Evolutionary conservation across 2,888 invertebrate species (phyloP).

Genomic region (Abrostola tripartita): DNA sequence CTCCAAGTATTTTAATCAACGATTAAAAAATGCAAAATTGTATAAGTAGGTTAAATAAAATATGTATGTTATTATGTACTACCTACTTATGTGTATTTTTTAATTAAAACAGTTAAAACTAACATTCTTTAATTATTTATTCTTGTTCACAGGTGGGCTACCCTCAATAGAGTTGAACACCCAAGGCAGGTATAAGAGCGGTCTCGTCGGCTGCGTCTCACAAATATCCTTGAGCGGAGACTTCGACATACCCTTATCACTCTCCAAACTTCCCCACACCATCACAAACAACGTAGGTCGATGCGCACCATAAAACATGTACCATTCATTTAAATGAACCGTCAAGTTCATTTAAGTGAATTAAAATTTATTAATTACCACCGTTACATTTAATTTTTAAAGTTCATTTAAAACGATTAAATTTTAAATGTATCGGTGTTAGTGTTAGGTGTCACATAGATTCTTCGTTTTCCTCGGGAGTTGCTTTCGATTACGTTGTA

Average conservation of each 20-base stretch:
- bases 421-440: constrained; percentile 54
- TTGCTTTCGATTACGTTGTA: constrained; percentile 52
- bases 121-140: constrained; percentile 6
- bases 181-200: constrained; percentile 91
- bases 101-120: neutral
- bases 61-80: too few species aligned
- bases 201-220: constrained; percentile 94
- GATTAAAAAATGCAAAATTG: too few species aligned
- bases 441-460: constrained; percentile 59
- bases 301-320: constrained; percentile 77
- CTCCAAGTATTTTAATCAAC: too few species aligned
- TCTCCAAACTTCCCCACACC: constrained; percentile 90
- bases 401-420: constrained; percentile 16
- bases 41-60: too few species aligned
- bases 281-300: constrained; percentile 87
- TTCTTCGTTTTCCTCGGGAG: constrained; percentile 47
- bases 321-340: constrained; percentile 58
- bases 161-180: constrained; percentile 92
- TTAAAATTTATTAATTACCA: constrained; percentile 46
- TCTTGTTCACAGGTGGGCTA: constrained; percentile 91
- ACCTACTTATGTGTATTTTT: too few species aligned
- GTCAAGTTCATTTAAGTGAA: constrained; percentile 61
- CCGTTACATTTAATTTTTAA: constrained; percentile 22
- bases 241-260: constrained; percentile 91
- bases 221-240: constrained; percentile 94